A percentile compares a stretch with the other conserved stretches of the same genome.
Conservation (phyloP, 1,140 invertebrate species). For the Rhagoletis pomonella region DNA sequence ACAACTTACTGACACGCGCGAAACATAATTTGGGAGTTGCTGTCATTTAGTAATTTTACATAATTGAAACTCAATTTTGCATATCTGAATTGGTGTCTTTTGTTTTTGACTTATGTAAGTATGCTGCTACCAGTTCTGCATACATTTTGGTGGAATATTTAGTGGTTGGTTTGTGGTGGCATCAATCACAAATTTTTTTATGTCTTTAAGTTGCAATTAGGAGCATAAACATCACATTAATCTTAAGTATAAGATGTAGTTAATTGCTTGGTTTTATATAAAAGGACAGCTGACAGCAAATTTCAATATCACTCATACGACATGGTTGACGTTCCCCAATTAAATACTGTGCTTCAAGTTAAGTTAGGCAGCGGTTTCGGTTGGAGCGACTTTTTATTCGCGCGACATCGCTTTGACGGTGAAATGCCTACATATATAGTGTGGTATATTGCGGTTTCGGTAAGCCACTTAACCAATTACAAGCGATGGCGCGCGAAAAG, state of each 20-base stretch:
- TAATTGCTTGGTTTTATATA: background rate
- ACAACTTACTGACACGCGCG: background rate
- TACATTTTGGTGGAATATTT: background rate
- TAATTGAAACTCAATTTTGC: background rate
- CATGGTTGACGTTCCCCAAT: background rate
- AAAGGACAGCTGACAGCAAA: background rate
- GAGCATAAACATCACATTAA: too few species aligned
- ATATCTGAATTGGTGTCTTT: background rate
- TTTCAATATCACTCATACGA: background rate
- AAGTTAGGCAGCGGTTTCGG: too few species aligned
- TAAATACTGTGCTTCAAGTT: too few species aligned
- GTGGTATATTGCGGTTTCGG: too few species aligned
- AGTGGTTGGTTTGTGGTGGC: background rate
- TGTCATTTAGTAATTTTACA: conserved; percentile 4
- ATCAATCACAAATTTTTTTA: background rate
- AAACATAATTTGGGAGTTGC: background rate
- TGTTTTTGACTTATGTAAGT: background rate
- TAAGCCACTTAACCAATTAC: too few species aligned
- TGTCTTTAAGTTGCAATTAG: background rate
- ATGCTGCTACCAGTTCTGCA: background rate
- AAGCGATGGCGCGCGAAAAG: too few species aligned
- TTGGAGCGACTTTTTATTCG: too few species aligned
- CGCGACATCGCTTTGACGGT: too few species aligned
- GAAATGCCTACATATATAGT: too few species aligned
- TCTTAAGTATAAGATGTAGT: too few species aligned